phyloP scores from a whole-genome alignment of 2,888 invertebrate species.

The Napeogenes inachia region DNA sequence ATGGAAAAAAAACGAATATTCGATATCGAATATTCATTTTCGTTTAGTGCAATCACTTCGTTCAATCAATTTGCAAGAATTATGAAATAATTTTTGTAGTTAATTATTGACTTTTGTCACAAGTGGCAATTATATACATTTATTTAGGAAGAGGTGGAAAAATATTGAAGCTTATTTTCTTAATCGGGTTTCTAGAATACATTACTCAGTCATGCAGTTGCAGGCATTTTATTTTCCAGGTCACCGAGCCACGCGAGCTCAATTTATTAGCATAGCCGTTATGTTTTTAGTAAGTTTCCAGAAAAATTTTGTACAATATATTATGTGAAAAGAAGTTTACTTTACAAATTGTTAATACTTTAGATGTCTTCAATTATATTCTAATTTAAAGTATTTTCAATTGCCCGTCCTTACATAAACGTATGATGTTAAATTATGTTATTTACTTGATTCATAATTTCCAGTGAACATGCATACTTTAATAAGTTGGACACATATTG shows the following conservation, averaged over 20 bases:
- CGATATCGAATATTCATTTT: no score
- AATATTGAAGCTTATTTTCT: constrained; percentile 2
- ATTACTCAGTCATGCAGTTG: constrained; percentile 44
- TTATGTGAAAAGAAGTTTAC: no score
- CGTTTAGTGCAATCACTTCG: neutral
- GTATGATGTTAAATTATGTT: no score
- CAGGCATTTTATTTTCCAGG: constrained; percentile 38
- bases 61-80: neutral
- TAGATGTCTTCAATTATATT: no score
- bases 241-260: constrained; percentile 37
- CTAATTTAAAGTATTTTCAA: no score
- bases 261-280: constrained; percentile 36
- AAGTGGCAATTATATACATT: neutral
- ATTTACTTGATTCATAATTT: no score
- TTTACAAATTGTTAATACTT: no score
- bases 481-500: no score
- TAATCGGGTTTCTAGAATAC: constrained; percentile 47
- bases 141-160: neutral
- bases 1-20: neutral
- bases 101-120: neutral
- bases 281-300: constrained; percentile 21
- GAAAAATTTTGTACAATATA: no score
- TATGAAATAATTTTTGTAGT: neutral
- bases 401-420: no score
- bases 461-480: no score